Percentiles rank a stretch among this genome's conserved stretches.
phyloP scores from a whole-genome alignment of 1,140 invertebrate species.

The Gerris buenoi region DNA sequence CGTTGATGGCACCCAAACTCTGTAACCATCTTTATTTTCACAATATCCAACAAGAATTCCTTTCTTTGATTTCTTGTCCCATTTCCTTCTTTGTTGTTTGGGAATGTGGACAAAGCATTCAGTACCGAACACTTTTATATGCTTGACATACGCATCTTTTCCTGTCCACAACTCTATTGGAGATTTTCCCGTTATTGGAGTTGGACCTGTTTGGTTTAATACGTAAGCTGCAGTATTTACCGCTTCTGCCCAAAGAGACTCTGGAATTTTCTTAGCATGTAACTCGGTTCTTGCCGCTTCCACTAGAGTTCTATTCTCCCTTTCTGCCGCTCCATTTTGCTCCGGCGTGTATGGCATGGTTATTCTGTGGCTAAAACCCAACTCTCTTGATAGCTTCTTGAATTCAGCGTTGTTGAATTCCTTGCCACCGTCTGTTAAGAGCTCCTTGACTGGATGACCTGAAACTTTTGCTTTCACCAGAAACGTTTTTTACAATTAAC shows the following conservation, averaged over 20 bases:
- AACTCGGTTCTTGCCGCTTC: slow-evolving; percentile 25
- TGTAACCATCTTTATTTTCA: neutral
- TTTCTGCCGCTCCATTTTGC: slow-evolving; percentile 32
- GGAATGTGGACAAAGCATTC: slow-evolving; percentile 5
- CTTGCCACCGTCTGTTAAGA: slow-evolving; percentile 32
- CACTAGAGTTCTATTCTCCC: slow-evolving; percentile 27
- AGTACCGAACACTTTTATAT: neutral
- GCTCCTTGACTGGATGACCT: slow-evolving; percentile 5
- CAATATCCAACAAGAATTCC: neutral
- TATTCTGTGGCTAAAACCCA: slow-evolving; percentile 27
- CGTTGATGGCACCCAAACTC: no score
- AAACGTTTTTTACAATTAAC: slow-evolving; percentile 15
- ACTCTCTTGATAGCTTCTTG: slow-evolving; percentile 17
- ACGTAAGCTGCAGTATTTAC: slow-evolving; percentile 28
- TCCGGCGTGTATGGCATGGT: slow-evolving; percentile 32
- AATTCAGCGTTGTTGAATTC: slow-evolving; percentile 23
- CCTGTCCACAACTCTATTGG: slow-evolving; percentile 27
- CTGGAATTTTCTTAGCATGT: slow-evolving; percentile 22
- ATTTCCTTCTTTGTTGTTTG: slow-evolving; percentile 3
- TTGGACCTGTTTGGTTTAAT: slow-evolving; percentile 29
- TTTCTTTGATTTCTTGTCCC: slow-evolving; percentile 12
- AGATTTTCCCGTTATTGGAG: slow-evolving; percentile 20
- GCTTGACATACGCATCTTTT: slow-evolving; percentile 18
- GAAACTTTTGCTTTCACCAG: neutral
- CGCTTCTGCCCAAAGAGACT: slow-evolving; percentile 30